Evolutionary conservation across 2,113 vertebrate species (phyloP), one percentile per base, ranked within the genome.

Genomic region (Phyllopteryx taeniolatus): DNA sequence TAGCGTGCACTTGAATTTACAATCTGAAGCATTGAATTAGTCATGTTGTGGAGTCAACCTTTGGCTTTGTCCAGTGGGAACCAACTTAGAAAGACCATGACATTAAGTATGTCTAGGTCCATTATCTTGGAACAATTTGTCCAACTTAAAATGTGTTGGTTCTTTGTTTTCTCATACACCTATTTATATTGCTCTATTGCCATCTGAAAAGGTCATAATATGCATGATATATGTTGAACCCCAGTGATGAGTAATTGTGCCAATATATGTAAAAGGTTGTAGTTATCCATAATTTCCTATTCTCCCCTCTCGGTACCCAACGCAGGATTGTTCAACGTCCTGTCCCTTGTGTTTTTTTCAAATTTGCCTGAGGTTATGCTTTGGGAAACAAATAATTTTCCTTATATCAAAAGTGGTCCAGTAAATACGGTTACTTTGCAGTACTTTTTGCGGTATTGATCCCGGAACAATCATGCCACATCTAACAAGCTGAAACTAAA

Each of bases 11-110:
- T 86, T 82, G 71, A 85, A 66, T 73, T 76, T 81, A 67, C 79
- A 86, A 87, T 88, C 75, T 49, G 64, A 83, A 74, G 77, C 76
- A 80, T 84, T 79, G 86, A 84, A 88, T 88, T 86, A 88, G 81
- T 76, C 67, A 3, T 19, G 70, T 14, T 87, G 75, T 57, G 64
- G 80, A 73, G 75, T 82, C 82, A 80, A 79, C 86, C 82, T 86
- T 85, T 85, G 82, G 68, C 83, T 86, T 71, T 43, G 75, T 88
- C 86, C 82, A 73, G 63, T n/a, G 4, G 79, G 85, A 76, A 73
- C 73, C 54, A 43, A 78, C 74, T 81, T 81, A 74, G 76, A 88
- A 88, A 86, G 82, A 89, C 75, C 83, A 35, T 71, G 75, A 73
- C 82, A 85, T 88, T 88, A 84, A 74, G 67, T 83, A 74, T 57